Evolutionary conservation across 2,113 vertebrate genomes (phyloP).

Genomic region (Lagopus muta): DNA sequence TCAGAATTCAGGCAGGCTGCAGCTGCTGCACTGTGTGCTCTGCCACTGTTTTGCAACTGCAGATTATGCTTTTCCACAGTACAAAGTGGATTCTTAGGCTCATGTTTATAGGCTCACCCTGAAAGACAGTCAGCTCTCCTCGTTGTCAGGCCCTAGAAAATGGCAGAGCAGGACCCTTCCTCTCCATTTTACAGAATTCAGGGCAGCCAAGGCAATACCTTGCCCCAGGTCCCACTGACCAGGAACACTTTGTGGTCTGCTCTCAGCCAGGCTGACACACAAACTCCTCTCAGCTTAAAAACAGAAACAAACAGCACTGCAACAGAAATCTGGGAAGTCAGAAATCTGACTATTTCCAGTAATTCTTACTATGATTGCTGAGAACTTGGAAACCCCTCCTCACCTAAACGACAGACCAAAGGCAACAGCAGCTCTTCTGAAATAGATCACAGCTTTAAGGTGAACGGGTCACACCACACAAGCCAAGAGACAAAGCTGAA

Average conservation of each 20-base stretch:
- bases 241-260: not conserved
- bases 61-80: not conserved
- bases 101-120: not conserved
- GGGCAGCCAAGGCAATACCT: not conserved
- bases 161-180: not conserved
- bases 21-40: not conserved
- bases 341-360: not conserved
- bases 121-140: not conserved
- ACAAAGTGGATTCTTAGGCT: not conserved
- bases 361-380: not conserved
- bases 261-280: not conserved
- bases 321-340: not conserved
- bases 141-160: not conserved
- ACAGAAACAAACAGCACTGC: not conserved
- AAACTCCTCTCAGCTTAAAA: not conserved
- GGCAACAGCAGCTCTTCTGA: not conserved
- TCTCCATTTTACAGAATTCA: not conserved
- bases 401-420: not conserved
- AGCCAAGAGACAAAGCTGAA: not conserved
- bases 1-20: not conserved
- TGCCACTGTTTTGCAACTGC: not conserved
- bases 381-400: not conserved
- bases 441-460: not conserved
- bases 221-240: not conserved
- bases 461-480: rapidly evolving